Percentiles rank a stretch among this genome's conserved stretches.
phyloP scores from a whole-genome alignment of 2,113 vertebrate species.

The Sorex araneus region DNA sequence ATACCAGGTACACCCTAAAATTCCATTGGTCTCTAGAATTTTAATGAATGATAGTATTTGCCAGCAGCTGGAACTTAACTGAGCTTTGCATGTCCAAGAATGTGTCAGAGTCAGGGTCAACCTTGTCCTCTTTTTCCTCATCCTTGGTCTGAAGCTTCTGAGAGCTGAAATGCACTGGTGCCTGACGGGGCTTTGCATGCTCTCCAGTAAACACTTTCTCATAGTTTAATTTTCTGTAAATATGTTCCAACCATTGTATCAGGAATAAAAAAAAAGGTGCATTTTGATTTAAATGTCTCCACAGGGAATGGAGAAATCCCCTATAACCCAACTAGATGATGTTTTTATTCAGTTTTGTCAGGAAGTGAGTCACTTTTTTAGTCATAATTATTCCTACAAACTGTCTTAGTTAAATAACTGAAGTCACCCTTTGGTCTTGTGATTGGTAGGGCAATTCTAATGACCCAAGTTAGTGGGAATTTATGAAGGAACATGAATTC shows the following conservation, averaged over 20 bases:
- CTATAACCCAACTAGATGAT: not conserved
- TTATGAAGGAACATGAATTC: not conserved
- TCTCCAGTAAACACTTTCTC: not conserved
- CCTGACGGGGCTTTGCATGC: slow-evolving; percentile 1
- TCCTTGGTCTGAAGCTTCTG: not conserved
- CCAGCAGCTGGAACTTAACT: not conserved
- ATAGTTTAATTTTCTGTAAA: slow-evolving; percentile 19
- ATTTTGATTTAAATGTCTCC: slow-evolving; percentile 54
- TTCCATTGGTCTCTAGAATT: slow-evolving; percentile 30
- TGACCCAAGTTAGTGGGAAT: not conserved
- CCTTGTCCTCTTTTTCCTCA: not conserved
- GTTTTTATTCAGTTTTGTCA: slow-evolving; percentile 29
- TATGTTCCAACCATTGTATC: not conserved
- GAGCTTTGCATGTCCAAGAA: not conserved
- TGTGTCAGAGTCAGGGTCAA: not conserved
- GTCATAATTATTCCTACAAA: slow-evolving; percentile 50
- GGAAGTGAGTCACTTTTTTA: slow-evolving; percentile 12
- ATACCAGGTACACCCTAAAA: slow-evolving; percentile 41
- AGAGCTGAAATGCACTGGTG: not conserved
- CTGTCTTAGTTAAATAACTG: slow-evolving; percentile 14
- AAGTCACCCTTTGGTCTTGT: slow-evolving; percentile 22
- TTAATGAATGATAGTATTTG: slow-evolving; percentile 56
- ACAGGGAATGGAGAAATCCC: slow-evolving; percentile 16
- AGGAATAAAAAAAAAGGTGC: not conserved
- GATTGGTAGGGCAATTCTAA: not conserved